Conservation (phyloP, 2,888 invertebrate species). For the Pammene fasciana region DNA sequence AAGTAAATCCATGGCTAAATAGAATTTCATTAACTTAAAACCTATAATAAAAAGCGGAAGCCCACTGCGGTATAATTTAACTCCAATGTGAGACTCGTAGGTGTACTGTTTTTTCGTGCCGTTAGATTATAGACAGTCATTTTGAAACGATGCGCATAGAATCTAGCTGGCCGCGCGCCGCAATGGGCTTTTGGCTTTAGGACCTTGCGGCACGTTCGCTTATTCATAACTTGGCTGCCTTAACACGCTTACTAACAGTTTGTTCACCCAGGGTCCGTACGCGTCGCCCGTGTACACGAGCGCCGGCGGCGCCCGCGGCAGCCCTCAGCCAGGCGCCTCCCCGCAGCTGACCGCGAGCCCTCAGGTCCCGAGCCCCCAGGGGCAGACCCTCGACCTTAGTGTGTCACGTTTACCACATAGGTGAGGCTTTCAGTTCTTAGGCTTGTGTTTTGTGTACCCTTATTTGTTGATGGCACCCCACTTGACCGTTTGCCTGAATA, state of each 20-base stretch:
- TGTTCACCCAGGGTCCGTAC: conserved; percentile 85
- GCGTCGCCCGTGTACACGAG: conserved; percentile 90
- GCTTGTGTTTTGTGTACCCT: conserved; percentile 27
- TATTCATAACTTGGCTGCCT: not conserved
- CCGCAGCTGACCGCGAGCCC: conserved; percentile 92
- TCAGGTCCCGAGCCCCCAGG: conserved; percentile 95
- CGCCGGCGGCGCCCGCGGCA: conserved; percentile 89
- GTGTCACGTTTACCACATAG: conserved; percentile 94
- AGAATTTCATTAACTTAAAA: not conserved
- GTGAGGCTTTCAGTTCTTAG: conserved; percentile 77
- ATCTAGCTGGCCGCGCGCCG: not conserved
- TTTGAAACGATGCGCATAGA: not conserved
- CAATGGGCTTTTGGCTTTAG: not conserved
- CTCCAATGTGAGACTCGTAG: not conserved
- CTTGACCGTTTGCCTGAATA: not conserved
- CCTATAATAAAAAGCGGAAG: not conserved
- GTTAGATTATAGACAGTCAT: not conserved
- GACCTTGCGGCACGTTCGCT: conserved; percentile 2
- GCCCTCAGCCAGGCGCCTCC: conserved; percentile 93
- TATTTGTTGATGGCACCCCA: not conserved
- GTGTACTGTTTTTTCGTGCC: not conserved
- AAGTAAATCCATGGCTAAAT: not conserved
- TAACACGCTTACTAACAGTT: conserved; percentile 15
- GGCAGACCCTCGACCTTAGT: conserved; percentile 94
- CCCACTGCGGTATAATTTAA: not conserved